Conservation (phyloP, 2,888 invertebrate genomes). For the Melipona bicolor region DNA sequence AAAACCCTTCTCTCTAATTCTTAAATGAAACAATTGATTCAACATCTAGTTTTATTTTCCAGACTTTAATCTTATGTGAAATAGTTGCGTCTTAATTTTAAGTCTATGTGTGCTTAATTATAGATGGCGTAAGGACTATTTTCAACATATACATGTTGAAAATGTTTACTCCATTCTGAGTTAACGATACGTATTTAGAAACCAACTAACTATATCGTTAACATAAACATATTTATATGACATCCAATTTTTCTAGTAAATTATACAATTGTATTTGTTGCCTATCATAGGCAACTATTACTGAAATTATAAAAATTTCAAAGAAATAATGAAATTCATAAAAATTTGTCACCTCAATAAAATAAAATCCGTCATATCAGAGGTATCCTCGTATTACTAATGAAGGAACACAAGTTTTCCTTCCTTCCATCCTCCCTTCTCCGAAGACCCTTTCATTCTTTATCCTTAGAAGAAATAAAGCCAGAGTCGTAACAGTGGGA, state of each 20-base stretch:
- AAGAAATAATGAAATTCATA: background rate
- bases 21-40: too few relatives aligned
- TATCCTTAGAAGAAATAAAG: conserved; percentile 81
- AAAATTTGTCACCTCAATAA: background rate
- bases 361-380: conserved; percentile 28
- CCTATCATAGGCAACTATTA: background rate
- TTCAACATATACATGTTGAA: too few relatives aligned
- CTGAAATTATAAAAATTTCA: background rate
- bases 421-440: conserved; percentile 51
- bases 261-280: background rate
- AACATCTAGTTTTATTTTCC: too few relatives aligned
- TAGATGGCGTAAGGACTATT: too few relatives aligned
- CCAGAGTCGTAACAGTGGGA: conserved; percentile 81
- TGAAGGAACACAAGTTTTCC: conserved; percentile 68
- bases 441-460: conserved; percentile 72
- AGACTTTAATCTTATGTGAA: too few relatives aligned
- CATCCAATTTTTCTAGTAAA: background rate
- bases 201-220: background rate
- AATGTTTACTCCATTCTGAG: too few relatives aligned
- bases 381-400: conserved; percentile 75
- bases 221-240: background rate
- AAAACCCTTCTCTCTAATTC: too few relatives aligned
- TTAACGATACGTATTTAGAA: background rate
- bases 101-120: too few relatives aligned
- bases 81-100: too few relatives aligned